Percentiles rank a stretch among this genome's conserved stretches.
These are phyloP conservation scores for Eurystomus glaucurus DNA, from an alignment of 2,797 vertebrate species.

Conservation along the genomic window DNA sequence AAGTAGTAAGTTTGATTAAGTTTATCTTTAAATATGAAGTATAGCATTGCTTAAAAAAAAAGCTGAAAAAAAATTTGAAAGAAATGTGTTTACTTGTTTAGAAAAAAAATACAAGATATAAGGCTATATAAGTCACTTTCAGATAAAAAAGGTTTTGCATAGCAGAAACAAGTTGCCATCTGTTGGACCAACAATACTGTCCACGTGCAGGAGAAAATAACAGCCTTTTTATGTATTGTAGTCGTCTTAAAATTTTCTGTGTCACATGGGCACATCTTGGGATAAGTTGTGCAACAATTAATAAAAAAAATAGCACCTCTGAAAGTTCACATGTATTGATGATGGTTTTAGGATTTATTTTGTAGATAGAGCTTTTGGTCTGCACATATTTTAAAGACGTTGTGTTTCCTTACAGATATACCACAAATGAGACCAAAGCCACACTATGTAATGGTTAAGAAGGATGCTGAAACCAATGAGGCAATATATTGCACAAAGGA, in stretches of 20 bases:
- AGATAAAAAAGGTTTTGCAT: background rate
- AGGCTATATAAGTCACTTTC: background rate
- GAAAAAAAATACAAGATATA: background rate
- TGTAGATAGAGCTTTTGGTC: background rate
- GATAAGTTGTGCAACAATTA: background rate
- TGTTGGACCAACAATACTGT: background rate
- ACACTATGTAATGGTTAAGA: constrained; percentile 92
- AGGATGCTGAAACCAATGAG: constrained; percentile 94
- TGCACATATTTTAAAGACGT: background rate
- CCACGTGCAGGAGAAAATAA: background rate
- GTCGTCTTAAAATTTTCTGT: background rate
- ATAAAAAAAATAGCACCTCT: background rate
- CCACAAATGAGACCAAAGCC: constrained; percentile 96
- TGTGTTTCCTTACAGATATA: constrained; percentile 87
- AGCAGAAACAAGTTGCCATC: background rate
- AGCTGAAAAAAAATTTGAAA: background rate
- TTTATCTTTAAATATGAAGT: background rate
- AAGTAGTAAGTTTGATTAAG: background rate
- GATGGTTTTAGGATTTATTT: background rate
- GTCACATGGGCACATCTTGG: accelerated
- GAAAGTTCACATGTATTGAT: background rate
- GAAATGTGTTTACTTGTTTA: background rate
- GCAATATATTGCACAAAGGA: constrained; percentile 96
- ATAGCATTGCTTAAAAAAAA: background rate
- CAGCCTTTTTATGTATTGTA: background rate